phyloP scores from a whole-genome alignment of 2,888 invertebrate species.

The Dynastes tityus region DNA sequence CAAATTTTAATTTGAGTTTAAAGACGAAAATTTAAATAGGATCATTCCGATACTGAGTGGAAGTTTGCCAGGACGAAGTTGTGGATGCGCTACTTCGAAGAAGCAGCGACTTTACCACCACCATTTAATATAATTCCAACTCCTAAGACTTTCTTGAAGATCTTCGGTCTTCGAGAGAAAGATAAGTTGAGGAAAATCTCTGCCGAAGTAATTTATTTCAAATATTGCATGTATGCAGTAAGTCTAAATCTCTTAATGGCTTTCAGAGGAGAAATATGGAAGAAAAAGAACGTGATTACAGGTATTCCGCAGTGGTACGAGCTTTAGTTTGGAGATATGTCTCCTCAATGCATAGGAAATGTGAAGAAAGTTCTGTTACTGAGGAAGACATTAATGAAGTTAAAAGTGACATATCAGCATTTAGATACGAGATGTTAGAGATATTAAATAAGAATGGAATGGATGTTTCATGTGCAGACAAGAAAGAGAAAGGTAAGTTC shows the following conservation, averaged over 20 bases:
- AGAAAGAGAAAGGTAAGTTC: slow-evolving; percentile 81
- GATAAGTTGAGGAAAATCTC: slow-evolving; percentile 75
- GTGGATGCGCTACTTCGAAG: slow-evolving; percentile 98
- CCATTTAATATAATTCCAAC: slow-evolving; percentile 95
- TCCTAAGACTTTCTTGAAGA: slow-evolving; percentile 83
- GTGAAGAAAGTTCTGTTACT: slow-evolving; percentile 89
- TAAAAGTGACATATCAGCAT: slow-evolving; percentile 93
- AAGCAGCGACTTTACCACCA: slow-evolving; percentile 90
- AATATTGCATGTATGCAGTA: not conserved
- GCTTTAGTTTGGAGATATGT: slow-evolving; percentile 95
- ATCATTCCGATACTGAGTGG: slow-evolving; percentile 96
- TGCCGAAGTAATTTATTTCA: slow-evolving; percentile 69
- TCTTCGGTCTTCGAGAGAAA: slow-evolving; percentile 77
- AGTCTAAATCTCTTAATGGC: not conserved
- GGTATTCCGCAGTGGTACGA: slow-evolving; percentile 88
- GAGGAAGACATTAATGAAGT: slow-evolving; percentile 96
- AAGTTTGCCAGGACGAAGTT: slow-evolving; percentile 95
- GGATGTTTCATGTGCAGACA: slow-evolving; percentile 83
- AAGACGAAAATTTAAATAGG: slow-evolving; percentile 71
- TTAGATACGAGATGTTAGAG: slow-evolving; percentile 93
- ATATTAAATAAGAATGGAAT: slow-evolving; percentile 91
- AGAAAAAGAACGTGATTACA: slow-evolving; percentile 79
- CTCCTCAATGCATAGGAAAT: slow-evolving; percentile 87
- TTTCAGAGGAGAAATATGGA: slow-evolving; percentile 73
- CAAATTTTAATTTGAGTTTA: not conserved